phyloP scores from a whole-genome alignment of 2,888 invertebrate genomes.

The Orchesellides sinensis region DNA sequence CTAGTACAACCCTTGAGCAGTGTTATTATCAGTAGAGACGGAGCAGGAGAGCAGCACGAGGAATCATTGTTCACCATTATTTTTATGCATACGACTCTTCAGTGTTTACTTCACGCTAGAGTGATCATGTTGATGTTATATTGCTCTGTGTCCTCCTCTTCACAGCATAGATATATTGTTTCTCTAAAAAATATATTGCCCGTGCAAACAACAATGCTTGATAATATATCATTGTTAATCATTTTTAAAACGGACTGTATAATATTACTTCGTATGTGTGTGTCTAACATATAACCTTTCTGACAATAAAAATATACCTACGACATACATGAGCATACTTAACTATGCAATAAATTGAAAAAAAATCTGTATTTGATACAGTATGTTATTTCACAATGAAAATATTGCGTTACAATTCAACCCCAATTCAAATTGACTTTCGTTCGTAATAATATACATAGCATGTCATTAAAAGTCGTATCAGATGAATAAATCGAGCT shows the following conservation, averaged over 20 bases:
- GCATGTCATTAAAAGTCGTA: not conserved
- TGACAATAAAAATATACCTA: not conserved
- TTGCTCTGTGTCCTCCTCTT: conserved; percentile 53
- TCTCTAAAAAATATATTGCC: conserved; percentile 68
- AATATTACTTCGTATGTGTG: too few species aligned
- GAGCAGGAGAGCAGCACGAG: conserved; percentile 13
- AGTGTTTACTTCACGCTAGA: conserved; percentile 72
- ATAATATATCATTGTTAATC: conserved; percentile 64
- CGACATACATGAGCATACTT: not conserved
- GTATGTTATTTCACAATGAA: not conserved
- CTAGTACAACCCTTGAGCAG: not conserved
- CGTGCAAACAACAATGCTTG: conserved; percentile 69
- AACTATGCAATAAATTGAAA: not conserved
- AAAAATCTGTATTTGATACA: not conserved
- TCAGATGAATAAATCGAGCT: not conserved
- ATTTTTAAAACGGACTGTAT: too few species aligned
- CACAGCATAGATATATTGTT: conserved; percentile 31
- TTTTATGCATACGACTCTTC: conserved; percentile 41
- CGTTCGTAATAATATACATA: not conserved
- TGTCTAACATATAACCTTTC: conserved; percentile 1
- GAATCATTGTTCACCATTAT: conserved; percentile 39
- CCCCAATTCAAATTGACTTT: not conserved
- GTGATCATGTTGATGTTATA: conserved; percentile 69
- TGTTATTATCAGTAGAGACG: not conserved
- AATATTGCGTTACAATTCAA: not conserved